Evolutionary conservation across 1,140 invertebrate species (phyloP).

Genomic region (Cotesia vestalis): DNA sequence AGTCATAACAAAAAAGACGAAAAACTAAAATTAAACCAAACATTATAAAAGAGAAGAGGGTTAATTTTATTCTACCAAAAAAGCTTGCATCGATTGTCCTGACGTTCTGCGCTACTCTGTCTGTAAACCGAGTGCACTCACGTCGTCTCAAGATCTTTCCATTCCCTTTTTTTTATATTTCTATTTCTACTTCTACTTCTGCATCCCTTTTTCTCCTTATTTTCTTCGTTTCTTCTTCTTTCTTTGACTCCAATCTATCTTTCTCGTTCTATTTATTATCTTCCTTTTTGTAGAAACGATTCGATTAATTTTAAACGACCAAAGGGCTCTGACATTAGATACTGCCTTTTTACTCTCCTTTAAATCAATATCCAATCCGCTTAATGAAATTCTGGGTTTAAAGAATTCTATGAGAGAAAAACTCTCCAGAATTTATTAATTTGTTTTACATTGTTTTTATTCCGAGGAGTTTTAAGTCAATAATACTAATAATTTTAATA

Average conservation of each 20-base stretch:
- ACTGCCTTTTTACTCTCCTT: too few species aligned
- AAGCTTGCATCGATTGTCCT: constrained; percentile 21
- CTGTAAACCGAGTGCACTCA: neutral
- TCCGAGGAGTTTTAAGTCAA: too few species aligned
- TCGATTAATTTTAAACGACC: neutral
- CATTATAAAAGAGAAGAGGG: neutral
- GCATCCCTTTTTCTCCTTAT: neutral
- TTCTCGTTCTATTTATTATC: neutral
- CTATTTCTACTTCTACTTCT: neutral
- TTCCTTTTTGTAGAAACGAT: neutral
- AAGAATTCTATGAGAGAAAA: too few species aligned
- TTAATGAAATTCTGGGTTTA: too few species aligned
- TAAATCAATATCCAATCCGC: too few species aligned
- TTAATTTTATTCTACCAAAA: constrained; percentile 8
- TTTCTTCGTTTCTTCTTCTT: constrained; percentile 4
- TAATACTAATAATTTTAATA: too few species aligned
- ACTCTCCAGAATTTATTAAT: too few species aligned
- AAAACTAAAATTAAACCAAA: neutral
- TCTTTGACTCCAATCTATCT: neutral
- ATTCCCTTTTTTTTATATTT: neutral
- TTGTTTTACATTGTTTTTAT: too few species aligned
- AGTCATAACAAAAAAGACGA: constrained; percentile 3
- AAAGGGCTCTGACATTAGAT: too few species aligned
- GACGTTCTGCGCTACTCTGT: neutral
- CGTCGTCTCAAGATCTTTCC: constrained; percentile 21